Base-by-base conservation (phyloP, 2,113 vertebrate species). In the Phalacrocorax carbo region DNA sequence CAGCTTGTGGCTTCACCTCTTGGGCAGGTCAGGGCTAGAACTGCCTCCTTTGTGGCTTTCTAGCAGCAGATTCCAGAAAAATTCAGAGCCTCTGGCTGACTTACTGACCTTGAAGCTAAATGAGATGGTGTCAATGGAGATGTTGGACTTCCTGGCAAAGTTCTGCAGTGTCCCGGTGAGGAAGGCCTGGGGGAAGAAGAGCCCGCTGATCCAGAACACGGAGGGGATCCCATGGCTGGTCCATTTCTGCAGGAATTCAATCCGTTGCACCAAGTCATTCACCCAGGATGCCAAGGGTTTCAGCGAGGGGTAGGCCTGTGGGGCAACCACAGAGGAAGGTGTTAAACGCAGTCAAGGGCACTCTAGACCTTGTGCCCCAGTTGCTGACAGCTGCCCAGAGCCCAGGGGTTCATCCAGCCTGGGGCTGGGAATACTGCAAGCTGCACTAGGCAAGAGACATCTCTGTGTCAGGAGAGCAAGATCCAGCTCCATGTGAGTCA, bases 131-230 rank as follows among this genome's bases (percentile, higher is more conserved):
- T 99, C 99, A 0, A 99, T 99, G 89, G 99, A 99, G 95, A 98
- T 97, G 71, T 98, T 21, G 0, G 97, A 98, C 48, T 98, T 98
- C 13, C 99, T 98, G 87, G 99, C 99, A 0, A 98, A 99, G 96
- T 99, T 99, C 97, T 99, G 99, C 58, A 99, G 97, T 3, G 98
- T 99, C 52, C 99, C 99, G 0, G 99, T 99, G 85, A 99, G 98
- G 94, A 99, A 99, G 36, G 99, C 99, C 94, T 99, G 99, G 1
- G 99, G 99, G 96, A 99, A 99, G 97, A 99, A 99, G 96, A 99
- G 99, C 5, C 99, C 98, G 0, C 99, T 99, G 96, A 99, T 99
- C 99, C 99, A 99, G 98, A 99, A 99, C 29, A 99, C 98, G 0
- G 98, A 81, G 7, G 99, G 99, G 88, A 98, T 98, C 58, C 99